Percentiles rank a stretch among this genome's conserved stretches.
phyloP scores from a whole-genome alignment of 2,888 invertebrate species.

The Agrilus mali region DNA sequence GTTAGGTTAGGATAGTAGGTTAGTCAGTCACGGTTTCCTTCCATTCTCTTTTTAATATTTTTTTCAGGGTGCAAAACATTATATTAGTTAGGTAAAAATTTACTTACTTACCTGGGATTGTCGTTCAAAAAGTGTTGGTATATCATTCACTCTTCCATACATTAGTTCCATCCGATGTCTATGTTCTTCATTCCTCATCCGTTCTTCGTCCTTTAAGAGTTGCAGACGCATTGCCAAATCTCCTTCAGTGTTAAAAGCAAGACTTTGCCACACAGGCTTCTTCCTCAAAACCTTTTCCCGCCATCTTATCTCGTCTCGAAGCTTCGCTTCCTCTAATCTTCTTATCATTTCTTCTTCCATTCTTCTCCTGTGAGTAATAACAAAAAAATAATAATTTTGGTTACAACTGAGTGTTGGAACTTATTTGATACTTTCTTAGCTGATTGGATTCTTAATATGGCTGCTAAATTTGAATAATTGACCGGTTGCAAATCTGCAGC shows the following conservation, averaged over 20 bases:
- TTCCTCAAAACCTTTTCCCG: slow-evolving; percentile 46
- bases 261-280: slow-evolving; percentile 58
- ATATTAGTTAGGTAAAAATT: not conserved
- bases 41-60: too few species aligned
- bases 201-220: slow-evolving; percentile 53
- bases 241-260: slow-evolving; percentile 52
- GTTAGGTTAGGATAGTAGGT: too few species aligned
- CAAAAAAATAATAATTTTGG: not conserved
- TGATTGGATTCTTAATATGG: slow-evolving; percentile 49
- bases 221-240: slow-evolving; percentile 55
- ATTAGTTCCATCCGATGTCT: slow-evolving; percentile 59
- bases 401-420: not conserved
- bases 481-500: slow-evolving; percentile 34
- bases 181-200: slow-evolving; percentile 53
- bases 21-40: too few species aligned
- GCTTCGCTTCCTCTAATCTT: slow-evolving; percentile 44
- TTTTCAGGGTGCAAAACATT: too few species aligned
- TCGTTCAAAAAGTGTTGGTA: slow-evolving; percentile 58
- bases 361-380: slow-evolving; percentile 34
- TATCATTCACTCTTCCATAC: slow-evolving; percentile 55
- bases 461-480: slow-evolving; percentile 53
- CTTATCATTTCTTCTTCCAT: slow-evolving; percentile 50
- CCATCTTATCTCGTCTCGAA: slow-evolving; percentile 44
- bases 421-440: slow-evolving; percentile 31
- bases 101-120: slow-evolving; percentile 42